Evolutionary conservation across 2,113 vertebrate species (phyloP), one percentile per base, ranked within the genome.

Genomic region (Telmatochromis bifrenatus): DNA sequence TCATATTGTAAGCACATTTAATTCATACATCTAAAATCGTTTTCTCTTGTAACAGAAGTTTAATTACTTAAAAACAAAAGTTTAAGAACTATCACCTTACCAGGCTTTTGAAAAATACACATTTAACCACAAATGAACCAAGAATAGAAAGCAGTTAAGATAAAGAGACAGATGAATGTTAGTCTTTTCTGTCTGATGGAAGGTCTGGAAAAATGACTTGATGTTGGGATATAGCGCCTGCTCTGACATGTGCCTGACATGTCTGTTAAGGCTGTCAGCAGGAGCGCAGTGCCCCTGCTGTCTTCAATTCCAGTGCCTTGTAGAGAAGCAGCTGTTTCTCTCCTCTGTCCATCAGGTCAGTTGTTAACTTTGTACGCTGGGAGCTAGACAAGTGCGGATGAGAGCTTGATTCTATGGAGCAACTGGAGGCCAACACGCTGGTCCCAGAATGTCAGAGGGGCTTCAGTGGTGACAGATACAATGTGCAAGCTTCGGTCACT

Each of bases 321-420:
- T 92, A 60, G 89, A 87, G 89, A 35, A 81, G 90, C 95, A 96
- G 93, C 95, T 96, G 96, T 94, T 92, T 83, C 86, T 85, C 82
- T 56, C 88, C 87, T 92, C 89, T 8, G 90, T 92, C 92, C 90
- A 39, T 91, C 94, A 91, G 91, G 93, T 93, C 94, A 95, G 93
- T 94, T 95, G 95, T 93, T 95, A 93, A 89, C 87, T 87, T 13
- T 55, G 47, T 88, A 91, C 13, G 33, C 26, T 89, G 84, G 82
- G 87, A 89, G 79, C 83, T 7, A 54, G 95, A 95, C 94, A 94
- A 91, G 94, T 90, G 93, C 26, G 39, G 92, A 90, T 86, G 92
- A 93, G 91, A 86, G 87, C 47, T 92, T 95, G 94, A 95, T 77
- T 91, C 88, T 79, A 53, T 47, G 84, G 88, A 95, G 92, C 94